These are phyloP conservation scores for Hippoglossus hippoglossus DNA, from an alignment of 2,797 vertebrate species.

Conservation along the genomic window DNA sequence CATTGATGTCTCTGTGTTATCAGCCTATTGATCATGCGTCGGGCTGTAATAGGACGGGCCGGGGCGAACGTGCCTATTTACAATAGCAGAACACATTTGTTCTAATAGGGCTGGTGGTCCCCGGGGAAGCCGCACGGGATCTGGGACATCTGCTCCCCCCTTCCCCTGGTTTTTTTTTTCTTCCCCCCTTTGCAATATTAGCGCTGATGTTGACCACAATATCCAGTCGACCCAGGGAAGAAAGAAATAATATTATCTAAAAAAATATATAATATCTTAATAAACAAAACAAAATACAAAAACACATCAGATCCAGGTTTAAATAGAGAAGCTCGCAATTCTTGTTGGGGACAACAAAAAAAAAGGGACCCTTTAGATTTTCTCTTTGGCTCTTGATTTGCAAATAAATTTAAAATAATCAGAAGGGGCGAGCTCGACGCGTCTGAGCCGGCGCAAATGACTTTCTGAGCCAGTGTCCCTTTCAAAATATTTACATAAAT, in stretches of 20 bases:
- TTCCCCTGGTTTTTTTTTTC: not conserved
- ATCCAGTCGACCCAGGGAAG: conserved; percentile 55
- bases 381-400: conserved; percentile 97
- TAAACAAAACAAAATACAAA: not conserved
- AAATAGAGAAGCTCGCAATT: conserved; percentile 88
- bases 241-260: conserved; percentile 18
- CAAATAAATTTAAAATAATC: conserved; percentile 99
- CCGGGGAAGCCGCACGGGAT: conserved; percentile 92
- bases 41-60: conserved; percentile 99
- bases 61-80: conserved; percentile 98
- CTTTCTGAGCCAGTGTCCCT: conserved; percentile 97
- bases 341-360: conserved; percentile 90
- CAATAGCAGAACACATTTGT: conserved; percentile 99
- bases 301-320: not conserved
- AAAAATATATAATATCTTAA: conserved; percentile 3
- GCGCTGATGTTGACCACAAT: conserved; percentile 85
- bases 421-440: conserved; percentile 90
- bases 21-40: conserved; percentile 99
- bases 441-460: conserved; percentile 93
- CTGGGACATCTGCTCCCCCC: conserved; percentile 96
- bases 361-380: conserved; percentile 86
- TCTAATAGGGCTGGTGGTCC: conserved; percentile 99
- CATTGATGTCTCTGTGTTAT: conserved; percentile 99
- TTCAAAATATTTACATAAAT: conserved; percentile 99
- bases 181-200: conserved; percentile 72